Evolutionary conservation across 2,888 invertebrate genomes (phyloP).

Genomic region (Alitta virens): DNA sequence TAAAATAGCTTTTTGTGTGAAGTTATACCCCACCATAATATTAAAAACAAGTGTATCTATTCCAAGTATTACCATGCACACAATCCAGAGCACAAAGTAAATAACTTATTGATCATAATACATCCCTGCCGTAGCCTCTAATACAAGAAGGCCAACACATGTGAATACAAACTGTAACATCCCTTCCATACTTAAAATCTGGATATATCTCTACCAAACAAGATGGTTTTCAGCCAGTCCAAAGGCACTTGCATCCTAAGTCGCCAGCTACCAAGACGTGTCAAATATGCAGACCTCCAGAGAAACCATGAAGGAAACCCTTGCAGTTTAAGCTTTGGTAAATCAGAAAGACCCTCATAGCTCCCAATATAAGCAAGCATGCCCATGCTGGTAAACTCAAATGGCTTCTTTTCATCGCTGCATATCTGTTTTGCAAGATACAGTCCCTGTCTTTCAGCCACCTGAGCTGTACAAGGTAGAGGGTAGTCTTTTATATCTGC

Average conservation of each 20-base stretch:
- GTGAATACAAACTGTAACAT: no score
- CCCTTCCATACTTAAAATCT: constrained; percentile 45
- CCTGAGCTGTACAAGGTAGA: constrained; percentile 58
- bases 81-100: no score
- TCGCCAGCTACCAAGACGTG: constrained; percentile 57
- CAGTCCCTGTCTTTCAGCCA: constrained; percentile 56
- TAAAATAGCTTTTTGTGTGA: no score
- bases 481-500: constrained; percentile 48
- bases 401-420: constrained; percentile 29
- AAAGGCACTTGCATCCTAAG: constrained; percentile 58
- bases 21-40: no score
- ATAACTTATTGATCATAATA: no score
- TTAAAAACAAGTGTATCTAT: no score
- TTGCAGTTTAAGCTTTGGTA: constrained; percentile 52
- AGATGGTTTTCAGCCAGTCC: constrained; percentile 57
- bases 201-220: constrained; percentile 58
- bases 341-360: constrained; percentile 54
- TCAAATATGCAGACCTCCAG: constrained; percentile 58
- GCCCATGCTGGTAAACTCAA: constrained; percentile 50
- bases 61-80: no score
- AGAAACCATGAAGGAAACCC: constrained; percentile 57
- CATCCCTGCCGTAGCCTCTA: no score
- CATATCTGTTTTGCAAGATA: constrained; percentile 48
- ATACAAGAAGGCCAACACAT: no score
- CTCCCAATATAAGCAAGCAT: constrained; percentile 58